phyloP scores from a whole-genome alignment of 2,797 vertebrate species.

The Pelochelys cantorii region DNA sequence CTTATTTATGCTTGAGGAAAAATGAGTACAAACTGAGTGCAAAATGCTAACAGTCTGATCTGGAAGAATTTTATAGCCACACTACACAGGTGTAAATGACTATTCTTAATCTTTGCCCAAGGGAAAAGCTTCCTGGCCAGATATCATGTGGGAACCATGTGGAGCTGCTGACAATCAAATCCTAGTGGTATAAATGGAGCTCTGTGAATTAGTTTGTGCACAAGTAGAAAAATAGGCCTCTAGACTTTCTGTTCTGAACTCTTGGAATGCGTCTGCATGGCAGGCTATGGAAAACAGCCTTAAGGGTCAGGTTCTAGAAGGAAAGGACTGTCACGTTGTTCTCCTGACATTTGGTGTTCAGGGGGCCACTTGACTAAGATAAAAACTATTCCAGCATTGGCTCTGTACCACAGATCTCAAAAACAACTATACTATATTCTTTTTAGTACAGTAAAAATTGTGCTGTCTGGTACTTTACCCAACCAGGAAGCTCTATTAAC shows the following conservation, averaged over 20 bases:
- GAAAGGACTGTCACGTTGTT: background rate
- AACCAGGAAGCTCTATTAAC: too few relatives aligned
- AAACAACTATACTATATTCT: background rate
- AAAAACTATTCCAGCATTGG: constrained; percentile 5
- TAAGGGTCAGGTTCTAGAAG: background rate
- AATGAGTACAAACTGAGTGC: constrained; percentile 1
- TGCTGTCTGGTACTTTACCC: too few relatives aligned
- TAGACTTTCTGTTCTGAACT: background rate
- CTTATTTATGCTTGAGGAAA: constrained; percentile 27
- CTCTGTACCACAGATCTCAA: background rate
- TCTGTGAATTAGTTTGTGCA: background rate
- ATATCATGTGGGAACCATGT: background rate
- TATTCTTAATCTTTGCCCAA: background rate
- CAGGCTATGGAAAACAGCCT: background rate
- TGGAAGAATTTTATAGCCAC: background rate
- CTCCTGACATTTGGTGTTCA: background rate
- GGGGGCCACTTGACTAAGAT: background rate
- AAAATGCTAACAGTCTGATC: background rate
- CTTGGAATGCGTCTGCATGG: background rate
- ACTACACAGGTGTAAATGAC: background rate
- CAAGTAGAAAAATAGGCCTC: background rate
- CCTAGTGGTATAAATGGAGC: background rate
- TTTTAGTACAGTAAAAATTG: background rate
- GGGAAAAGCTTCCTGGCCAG: background rate
- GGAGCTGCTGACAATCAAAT: background rate